phyloP scores from a whole-genome alignment of 2,113 vertebrate species.

The Brachyistius frenatus region DNA sequence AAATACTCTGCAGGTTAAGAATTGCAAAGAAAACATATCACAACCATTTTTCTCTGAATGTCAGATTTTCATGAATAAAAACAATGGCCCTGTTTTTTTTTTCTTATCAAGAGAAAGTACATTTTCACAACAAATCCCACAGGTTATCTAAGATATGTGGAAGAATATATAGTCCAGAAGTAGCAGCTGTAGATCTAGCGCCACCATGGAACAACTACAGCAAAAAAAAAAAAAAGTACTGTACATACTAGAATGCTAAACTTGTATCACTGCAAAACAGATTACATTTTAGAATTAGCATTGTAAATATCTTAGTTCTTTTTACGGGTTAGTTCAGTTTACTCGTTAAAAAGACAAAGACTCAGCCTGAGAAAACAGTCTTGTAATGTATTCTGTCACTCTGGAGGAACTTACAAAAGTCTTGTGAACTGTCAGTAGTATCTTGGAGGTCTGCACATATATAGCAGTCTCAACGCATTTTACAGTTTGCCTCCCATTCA shows the following conservation, averaged over 20 bases:
- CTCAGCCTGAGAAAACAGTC: not conserved
- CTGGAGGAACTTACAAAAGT: not conserved
- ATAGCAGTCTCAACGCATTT: too few relatives aligned
- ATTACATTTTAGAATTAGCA: not conserved
- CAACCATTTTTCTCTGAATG: too few relatives aligned
- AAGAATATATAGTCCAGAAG: not conserved
- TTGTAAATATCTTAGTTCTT: not conserved
- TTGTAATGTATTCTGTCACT: not conserved
- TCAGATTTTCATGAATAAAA: too few relatives aligned
- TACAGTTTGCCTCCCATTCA: too few relatives aligned
- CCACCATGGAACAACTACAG: not conserved
- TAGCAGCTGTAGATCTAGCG: not conserved
- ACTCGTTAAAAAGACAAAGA: not conserved
- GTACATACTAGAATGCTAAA: not conserved
- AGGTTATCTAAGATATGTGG: not conserved
- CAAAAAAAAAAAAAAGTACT: too few relatives aligned
- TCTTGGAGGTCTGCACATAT: too few relatives aligned
- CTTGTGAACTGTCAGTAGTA: not conserved
- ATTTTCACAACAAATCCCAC: too few relatives aligned
- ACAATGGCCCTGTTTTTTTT: not conserved
- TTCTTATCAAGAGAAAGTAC: not conserved
- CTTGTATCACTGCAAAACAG: conserved; percentile 1
- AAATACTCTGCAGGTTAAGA: too few relatives aligned
- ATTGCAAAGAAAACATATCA: too few relatives aligned
- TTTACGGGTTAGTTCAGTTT: not conserved